Percentiles rank a stretch among this genome's conserved stretches.
Conservation (phyloP, 2,888 invertebrate genomes). For the Acrobasis consociella region DNA sequence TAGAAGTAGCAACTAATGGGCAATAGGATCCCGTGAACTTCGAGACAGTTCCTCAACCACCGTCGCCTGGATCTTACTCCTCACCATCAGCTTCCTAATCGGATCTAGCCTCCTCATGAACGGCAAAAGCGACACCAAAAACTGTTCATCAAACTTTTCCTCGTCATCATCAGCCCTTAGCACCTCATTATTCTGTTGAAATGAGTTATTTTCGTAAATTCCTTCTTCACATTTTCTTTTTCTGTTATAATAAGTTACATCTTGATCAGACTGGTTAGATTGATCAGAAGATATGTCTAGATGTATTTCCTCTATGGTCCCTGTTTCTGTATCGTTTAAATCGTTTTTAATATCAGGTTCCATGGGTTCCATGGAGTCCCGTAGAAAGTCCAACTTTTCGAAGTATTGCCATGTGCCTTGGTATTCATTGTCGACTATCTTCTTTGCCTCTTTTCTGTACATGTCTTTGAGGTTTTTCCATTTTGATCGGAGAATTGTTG, state of each 20-base stretch:
- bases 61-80: conserved; percentile 46
- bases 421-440: background rate
- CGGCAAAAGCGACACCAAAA: conserved; percentile 24
- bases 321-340: no score
- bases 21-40: background rate
- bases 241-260: background rate
- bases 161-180: background rate
- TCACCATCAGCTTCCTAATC: conserved; percentile 40
- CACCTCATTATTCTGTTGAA: background rate
- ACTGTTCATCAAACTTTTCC: conserved; percentile 24
- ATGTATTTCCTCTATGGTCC: background rate
- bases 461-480: conserved; percentile 14
- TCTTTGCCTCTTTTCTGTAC: conserved; percentile 9
- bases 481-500: background rate
- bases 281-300: background rate
- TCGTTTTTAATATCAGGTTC: background rate
- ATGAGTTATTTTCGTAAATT: background rate
- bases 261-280: background rate
- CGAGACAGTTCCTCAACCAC: conserved; percentile 29
- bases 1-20: background rate
- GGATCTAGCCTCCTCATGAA: conserved; percentile 40
- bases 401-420: background rate
- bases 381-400: background rate
- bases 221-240: background rate
- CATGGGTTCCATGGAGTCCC: background rate